Evolutionary conservation across 2,888 invertebrate species (phyloP).

Genomic region (Mayetiola destructor): DNA sequence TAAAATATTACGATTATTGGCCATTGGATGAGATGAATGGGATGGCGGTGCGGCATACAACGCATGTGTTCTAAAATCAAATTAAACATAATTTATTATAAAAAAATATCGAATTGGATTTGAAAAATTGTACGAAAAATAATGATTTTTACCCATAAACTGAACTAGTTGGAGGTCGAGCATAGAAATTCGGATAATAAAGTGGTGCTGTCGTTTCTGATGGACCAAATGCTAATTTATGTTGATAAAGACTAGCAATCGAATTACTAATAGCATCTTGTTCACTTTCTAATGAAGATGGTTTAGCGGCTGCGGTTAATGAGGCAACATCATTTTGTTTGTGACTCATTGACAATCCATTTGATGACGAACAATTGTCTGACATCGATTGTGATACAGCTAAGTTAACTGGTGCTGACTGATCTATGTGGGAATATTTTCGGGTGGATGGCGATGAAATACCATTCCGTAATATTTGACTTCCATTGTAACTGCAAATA

Average conservation of each 20-base stretch:
- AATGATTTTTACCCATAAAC: conserved; percentile 24
- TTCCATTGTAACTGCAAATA: conserved; percentile 10
- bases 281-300: conserved; percentile 2
- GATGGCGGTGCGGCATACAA: conserved; percentile 3
- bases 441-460: conserved; percentile 15
- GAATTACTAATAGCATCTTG: not conserved
- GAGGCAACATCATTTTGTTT: not conserved
- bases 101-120: too few species aligned
- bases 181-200: conserved; percentile 25
- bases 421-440: conserved; percentile 20
- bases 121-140: too few species aligned
- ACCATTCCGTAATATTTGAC: conserved; percentile 10
- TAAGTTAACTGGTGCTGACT: conserved; percentile 26
- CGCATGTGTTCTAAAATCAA: not conserved
- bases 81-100: too few species aligned
- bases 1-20: conserved; percentile 18
- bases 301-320: not conserved
- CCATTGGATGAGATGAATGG: not conserved
- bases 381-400: conserved; percentile 17
- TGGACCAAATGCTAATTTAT: conserved; percentile 21
- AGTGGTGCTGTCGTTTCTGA: conserved; percentile 22
- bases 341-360: not conserved
- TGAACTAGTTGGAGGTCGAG: conserved; percentile 19
- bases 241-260: conserved; percentile 16
- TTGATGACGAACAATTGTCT: conserved; percentile 1